Percentiles rank a stretch among this genome's conserved stretches.
These are phyloP conservation scores for Ameiurus melas DNA, from an alignment of 2,113 vertebrate species.

Conservation along the genomic window DNA sequence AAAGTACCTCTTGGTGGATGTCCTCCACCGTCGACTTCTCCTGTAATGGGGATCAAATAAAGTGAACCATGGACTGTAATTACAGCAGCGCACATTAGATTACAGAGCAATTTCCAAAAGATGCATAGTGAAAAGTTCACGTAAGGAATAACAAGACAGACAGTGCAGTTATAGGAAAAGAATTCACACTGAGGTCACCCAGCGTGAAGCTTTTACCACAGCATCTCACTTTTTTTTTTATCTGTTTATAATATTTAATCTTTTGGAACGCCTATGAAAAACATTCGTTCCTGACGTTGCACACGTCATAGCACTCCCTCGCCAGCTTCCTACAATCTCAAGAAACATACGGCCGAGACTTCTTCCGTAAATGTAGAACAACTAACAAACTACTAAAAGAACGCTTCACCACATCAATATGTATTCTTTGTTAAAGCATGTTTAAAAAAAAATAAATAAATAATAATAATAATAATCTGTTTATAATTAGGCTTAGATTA, in stretches of 20 bases:
- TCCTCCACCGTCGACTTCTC: slow-evolving; percentile 85
- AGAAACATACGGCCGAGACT: background rate
- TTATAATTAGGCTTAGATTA: background rate
- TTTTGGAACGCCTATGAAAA: background rate
- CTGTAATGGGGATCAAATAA: slow-evolving; percentile 68
- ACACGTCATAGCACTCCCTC: background rate
- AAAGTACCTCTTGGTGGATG: slow-evolving; percentile 84
- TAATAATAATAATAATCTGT: too few relatives aligned
- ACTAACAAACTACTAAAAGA: background rate
- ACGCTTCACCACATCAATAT: background rate
- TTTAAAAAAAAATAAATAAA: too few relatives aligned
- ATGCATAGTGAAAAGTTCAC: background rate
- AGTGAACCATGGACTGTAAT: background rate
- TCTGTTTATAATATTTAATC: background rate
- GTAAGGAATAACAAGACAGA: background rate
- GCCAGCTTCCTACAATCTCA: background rate
- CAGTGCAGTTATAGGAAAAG: background rate
- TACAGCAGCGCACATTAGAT: background rate
- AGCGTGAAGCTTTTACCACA: background rate
- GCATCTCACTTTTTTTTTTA: background rate
- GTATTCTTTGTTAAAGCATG: background rate
- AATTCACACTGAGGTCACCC: background rate
- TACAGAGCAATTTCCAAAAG: background rate
- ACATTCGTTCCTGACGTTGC: background rate
- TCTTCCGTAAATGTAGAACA: background rate